Base-by-base conservation (phyloP, 2,888 invertebrate species). In the Megastigmus dorsalis region DNA sequence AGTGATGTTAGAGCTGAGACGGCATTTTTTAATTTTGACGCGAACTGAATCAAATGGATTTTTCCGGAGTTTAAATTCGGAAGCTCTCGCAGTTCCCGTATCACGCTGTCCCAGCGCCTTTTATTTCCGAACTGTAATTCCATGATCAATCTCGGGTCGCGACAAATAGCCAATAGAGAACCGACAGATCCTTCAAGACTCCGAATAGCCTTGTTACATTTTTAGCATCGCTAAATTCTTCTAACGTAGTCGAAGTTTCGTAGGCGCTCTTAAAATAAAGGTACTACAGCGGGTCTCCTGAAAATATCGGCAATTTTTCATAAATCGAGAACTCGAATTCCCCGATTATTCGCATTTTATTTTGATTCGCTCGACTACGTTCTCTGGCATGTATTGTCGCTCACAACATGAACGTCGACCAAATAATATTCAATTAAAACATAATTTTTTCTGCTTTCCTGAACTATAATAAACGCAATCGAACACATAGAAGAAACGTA, bases 241-340 rank as follows among this genome's bases (percentile, higher is more conserved):
- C 75, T 2, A 62, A 18, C 41, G 67, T 41, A 0, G 67, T 38
- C 6, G 71, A 36, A 0, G 26, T n/a, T 10, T 68, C 75, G 23
- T 28, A 75, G 0, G 71, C 26, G n/a, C 60, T 33, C 23, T 67
- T 67, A 9, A 68, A 75, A 28, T 67, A 9, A 0, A 71, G n/a
- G 71, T 68, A 72, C 26, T 75, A 71, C 1, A 67, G 38, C 0
- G 62, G 54, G 13, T 75, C 57, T 2, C 67, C 75, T 10, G 67
- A 52, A 36, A 72, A 71, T 1, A 30, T 3, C 0, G 67, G 75
- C 13, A 75, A 50, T 1, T 36, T 2, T 43, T 60, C 13, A 71
- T 66, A 3, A 74, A 48, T 36, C 57, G 67, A 10, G 65, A 52
- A 38, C 52, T 65, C 20, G 33, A 50, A 2, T 65, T 33, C 1